Base-by-base conservation (phyloP, 2,888 invertebrate species). In the Ophion costatus region DNA sequence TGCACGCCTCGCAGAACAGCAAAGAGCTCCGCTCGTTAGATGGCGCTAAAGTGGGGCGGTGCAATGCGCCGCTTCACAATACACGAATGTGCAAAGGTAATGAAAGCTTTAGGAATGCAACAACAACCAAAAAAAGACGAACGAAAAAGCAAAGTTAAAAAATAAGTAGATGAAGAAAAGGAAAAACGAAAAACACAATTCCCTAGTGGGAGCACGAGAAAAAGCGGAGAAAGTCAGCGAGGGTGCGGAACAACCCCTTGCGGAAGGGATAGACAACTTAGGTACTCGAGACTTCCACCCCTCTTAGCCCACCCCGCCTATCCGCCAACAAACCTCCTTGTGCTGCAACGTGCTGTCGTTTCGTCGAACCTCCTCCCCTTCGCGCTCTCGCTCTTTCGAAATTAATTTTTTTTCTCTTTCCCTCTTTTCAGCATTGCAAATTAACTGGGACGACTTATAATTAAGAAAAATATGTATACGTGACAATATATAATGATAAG, bases 211-310 rank as follows among this genome's bases (percentile, higher is more conserved):
- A 71, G 66, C 79, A 86, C 86, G 85, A 22, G 63, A 73, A 66
- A 51, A 38, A 87, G 84, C 57, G 83, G 78, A 83, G 84, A 78
- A 75, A 80, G 75, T 64, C 75, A 70, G 69, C 24, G 66, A 64
- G 67, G 77, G 77, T 75, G 81, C 51, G 38, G 64, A 81, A 70
- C 71, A n/a, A 81, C 74, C 78, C 81, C 75, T 59, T 69, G 64
- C 56, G n/a, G 45, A 24, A 66, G 73, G 42, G 61, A 33, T 73
- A 24, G 14, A 86, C 89, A 89, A 90, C 88, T 90, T 88, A 83
- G 87, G 88, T 88, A 90, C 90, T 90, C 91, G 91, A 91, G 89
- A 89, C 91, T 89, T 88, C 82, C 86, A 75, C 45, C 45, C 75
- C 87, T 88, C 88, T 86, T 84, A 86, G 87, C 86, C 90, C 87